These are phyloP conservation scores for Lasiurus cinereus DNA, from an alignment of 2,113 vertebrate genomes.

Conservation along the genomic window DNA sequence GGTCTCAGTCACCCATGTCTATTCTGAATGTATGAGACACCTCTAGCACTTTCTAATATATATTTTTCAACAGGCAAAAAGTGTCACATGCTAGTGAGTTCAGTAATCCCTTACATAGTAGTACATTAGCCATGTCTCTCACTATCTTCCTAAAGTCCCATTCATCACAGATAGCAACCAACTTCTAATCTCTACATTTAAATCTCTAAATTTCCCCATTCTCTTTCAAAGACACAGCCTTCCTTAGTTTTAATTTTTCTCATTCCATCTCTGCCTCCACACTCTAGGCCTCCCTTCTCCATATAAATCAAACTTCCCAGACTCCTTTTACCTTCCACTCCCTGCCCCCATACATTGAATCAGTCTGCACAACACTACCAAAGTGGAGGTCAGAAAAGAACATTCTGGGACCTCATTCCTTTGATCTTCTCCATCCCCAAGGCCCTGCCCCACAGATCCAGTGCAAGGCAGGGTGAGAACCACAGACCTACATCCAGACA, in stretches of 20 bases:
- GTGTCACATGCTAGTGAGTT: background rate
- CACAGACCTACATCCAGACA: background rate
- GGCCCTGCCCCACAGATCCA: background rate
- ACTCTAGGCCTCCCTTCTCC: background rate
- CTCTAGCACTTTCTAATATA: background rate
- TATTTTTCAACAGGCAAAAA: background rate
- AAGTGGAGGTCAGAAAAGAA: background rate
- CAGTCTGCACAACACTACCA: background rate
- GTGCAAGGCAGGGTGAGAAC: background rate
- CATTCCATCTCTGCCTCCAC: background rate
- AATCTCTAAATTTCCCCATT: background rate
- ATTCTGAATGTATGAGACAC: background rate
- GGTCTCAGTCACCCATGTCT: background rate
- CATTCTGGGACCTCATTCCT: background rate
- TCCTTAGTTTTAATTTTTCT: background rate
- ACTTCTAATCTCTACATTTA: background rate
- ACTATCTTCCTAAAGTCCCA: background rate
- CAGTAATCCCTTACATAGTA: background rate
- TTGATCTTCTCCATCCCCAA: background rate
- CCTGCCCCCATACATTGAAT: accelerated
- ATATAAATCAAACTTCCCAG: background rate
- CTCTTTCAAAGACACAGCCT: background rate
- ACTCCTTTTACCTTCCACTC: background rate
- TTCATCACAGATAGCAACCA: background rate
- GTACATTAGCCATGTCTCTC: background rate